Evolutionary conservation across 2,113 vertebrate genomes (phyloP).

Genomic region (Neogobius melanostomus): DNA sequence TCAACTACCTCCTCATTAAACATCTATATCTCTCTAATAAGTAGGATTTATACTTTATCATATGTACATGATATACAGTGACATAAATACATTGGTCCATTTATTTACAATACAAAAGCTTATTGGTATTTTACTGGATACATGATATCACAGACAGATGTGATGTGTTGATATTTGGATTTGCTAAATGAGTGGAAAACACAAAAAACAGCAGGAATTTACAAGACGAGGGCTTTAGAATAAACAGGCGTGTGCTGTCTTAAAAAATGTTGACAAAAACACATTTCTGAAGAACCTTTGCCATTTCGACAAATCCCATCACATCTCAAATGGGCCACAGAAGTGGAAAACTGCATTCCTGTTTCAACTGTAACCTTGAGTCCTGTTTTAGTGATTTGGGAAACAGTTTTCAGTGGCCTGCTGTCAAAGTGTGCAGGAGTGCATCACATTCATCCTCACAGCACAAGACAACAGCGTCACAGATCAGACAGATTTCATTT

Average conservation of each 20-base stretch:
- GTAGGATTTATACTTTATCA: conserved; percentile 63
- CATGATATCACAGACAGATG: conserved; percentile 48
- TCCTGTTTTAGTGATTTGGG: conserved; percentile 48
- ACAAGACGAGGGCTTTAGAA: conserved; percentile 28
- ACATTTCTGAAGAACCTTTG: conserved; percentile 34
- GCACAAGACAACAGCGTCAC: conserved; percentile 43
- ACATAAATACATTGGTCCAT: conserved; percentile 76
- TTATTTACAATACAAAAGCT: conserved; percentile 82
- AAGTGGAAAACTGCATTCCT: conserved; percentile 36
- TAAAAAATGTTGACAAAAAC: conserved; percentile 22
- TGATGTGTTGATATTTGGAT: conserved; percentile 20
- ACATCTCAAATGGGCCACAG: conserved; percentile 35
- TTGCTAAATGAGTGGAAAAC: conserved; percentile 16
- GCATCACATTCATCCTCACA: conserved; percentile 39
- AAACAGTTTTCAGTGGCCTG: conserved; percentile 46
- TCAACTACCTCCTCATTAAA: conserved; percentile 37
- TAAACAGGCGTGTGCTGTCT: conserved; percentile 29
- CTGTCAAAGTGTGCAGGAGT: conserved; percentile 39
- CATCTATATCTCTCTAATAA: conserved; percentile 49
- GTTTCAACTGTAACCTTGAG: conserved; percentile 41
- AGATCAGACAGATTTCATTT: conserved; percentile 39
- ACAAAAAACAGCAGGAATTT: conserved; percentile 22
- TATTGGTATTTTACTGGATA: conserved; percentile 68
- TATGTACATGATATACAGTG: conserved; percentile 81
- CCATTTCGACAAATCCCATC: conserved; percentile 38